Evolutionary conservation across 2,113 vertebrate species (phyloP), one percentile per base, ranked within the genome.

Genomic region (Ceyx margarethae): DNA sequence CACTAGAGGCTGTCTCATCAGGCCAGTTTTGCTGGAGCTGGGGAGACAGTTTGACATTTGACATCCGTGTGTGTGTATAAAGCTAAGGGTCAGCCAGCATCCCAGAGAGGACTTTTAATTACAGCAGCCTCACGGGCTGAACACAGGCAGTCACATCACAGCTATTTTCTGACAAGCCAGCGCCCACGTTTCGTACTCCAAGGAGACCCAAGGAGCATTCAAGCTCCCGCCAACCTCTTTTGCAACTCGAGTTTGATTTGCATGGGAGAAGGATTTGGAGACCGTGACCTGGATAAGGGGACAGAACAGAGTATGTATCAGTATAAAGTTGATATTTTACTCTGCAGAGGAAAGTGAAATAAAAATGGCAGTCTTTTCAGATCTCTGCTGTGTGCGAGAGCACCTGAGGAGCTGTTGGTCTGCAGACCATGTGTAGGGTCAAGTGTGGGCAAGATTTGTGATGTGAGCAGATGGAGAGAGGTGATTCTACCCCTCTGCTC

Each of bases 11-110:
- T 66, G 53, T 66, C 89, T 90, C 60, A 45, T 91, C 94, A 95
- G 91, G 26, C 75, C 68, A 7, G 13, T 21, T 42, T 48, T 43
- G 64, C 79, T 73, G 60, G n/a, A 91, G 73, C 88, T 57, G 61
- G 43, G 69, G 37, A 84, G 86, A 90, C 88, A 94, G 73, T 31
- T 75, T 81, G 92, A 86, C 93, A 84, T 89, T 66, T 90, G 95
- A 90, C 88, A 95, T 84, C 78, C 15, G 0, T 11, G 61, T 29
- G 61, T 29, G 93, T 29, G 77, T 65, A 13, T 42, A 15, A 37
- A 94, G 83, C 57, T 33, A 56, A 91, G 88, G 93, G 69, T 88
- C 93, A 93, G 88, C 50, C 45, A 58, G 56, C 21, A 33, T 3
- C 74, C 74, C 89, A 56, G 78, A 0, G 4, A 87, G 64, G 31